These are phyloP conservation scores for Plestiodon gilberti DNA, from an alignment of 2,113 vertebrate species.

Conservation along the genomic window DNA sequence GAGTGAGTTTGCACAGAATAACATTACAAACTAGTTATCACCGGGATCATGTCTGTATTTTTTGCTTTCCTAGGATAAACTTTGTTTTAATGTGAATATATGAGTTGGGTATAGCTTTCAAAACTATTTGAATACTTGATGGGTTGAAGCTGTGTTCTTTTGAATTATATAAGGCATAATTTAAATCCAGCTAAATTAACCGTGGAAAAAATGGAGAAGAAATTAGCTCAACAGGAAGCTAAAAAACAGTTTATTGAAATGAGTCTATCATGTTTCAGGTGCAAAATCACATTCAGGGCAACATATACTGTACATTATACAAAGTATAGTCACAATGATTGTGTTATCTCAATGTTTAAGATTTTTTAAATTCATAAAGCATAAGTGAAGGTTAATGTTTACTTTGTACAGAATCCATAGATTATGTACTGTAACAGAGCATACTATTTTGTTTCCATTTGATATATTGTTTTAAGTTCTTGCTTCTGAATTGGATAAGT, in stretches of 20 bases:
- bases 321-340: too few relatives aligned
- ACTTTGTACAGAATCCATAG: neutral
- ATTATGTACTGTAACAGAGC: neutral
- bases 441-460: neutral
- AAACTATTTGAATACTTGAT: neutral
- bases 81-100: neutral
- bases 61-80: neutral
- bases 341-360: too few relatives aligned
- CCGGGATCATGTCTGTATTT: neutral
- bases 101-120: neutral
- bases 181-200: neutral
- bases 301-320: neutral
- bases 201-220: neutral
- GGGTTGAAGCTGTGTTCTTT: too few relatives aligned
- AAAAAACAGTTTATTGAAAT: neutral
- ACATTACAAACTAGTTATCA: neutral
- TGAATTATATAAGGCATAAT: neutral
- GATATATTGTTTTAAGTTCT: neutral
- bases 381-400: neutral
- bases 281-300: neutral
- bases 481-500: neutral
- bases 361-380: too few relatives aligned
- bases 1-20: fast-evolving
- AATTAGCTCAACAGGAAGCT: neutral
- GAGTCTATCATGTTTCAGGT: neutral